Base-by-base conservation (phyloP, 1,140 invertebrate species). In the Oncopeltus fasciatus region DNA sequence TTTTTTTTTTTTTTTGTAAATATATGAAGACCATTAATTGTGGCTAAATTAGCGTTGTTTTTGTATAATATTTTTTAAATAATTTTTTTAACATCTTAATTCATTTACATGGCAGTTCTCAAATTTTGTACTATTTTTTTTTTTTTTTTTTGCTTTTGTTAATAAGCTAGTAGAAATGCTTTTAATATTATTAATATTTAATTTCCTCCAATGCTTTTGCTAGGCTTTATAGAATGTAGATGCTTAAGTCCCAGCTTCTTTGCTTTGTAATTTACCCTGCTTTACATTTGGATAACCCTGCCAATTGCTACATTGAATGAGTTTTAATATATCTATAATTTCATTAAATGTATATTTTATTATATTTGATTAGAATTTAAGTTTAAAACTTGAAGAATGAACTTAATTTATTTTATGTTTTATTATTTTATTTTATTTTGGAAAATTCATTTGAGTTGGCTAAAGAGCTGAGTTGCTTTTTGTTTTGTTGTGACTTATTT, bases 261-360 rank as follows among this genome's bases (percentile, higher is more conserved):
- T 51, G 31, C 63, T 53, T 33, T 58, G 53, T 63, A 31, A 56
- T 29, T 38, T 60, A 62, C 60, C 57, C 44, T 60, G 67, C 64
- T 65, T 69, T 62, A 38, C 64, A 59, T 68, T 75, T 77, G 74
- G 73, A 75, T 75, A 75, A 77, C 71, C 72, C 73, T 73, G 74
- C 75, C 65, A 64, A 59, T 46, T 64, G 61, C 62, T 66, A n/a
- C n/a, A n/a, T 57, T 31, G 56, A 57, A 57, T 57, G 56, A 31
- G 56, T 53, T 27, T 51, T 16, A n/a, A n/a, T n/a, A n/a, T n/a
- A 28, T 33, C 56, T n/a, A 33, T 61, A 24, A 53, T 53, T 53
- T 47, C 8, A 9, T 38, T 46, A 46, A 20, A 46, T 46, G 21
- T 46, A 46, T 46, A 46, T 46, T 46, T 46, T 46, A 46, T 46